Percentiles rank a stretch among this genome's conserved stretches.
These are phyloP conservation scores for Ophiodon elongatus DNA, from an alignment of 2,113 vertebrate genomes.

Conservation along the genomic window DNA sequence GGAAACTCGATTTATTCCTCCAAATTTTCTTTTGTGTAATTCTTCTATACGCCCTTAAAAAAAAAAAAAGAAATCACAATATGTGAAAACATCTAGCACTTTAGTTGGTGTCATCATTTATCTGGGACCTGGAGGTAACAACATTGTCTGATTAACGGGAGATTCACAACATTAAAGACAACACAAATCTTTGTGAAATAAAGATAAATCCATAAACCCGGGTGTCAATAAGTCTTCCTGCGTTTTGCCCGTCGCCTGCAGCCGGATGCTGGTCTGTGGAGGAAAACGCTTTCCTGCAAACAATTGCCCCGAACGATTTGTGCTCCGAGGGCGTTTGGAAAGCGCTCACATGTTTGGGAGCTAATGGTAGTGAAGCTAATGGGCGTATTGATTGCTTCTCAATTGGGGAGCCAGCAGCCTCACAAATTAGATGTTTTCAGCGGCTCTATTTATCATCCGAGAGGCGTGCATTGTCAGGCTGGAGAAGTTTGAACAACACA, in stretches of 20 bases:
- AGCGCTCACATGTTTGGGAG: conserved; percentile 56
- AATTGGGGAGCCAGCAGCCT: conserved; percentile 56
- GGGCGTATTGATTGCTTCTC: conserved; percentile 72
- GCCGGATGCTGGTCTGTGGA: conserved; percentile 26
- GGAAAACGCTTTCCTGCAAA: conserved; percentile 55
- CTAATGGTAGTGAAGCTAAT: conserved; percentile 64
- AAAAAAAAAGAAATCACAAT: no score
- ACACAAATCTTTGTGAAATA: background rate
- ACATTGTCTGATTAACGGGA: background rate
- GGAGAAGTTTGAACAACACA: conserved; percentile 50
- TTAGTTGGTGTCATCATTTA: background rate
- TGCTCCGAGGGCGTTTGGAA: conserved; percentile 62
- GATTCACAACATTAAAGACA: background rate
- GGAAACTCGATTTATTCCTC: background rate
- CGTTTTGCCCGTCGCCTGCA: conserved; percentile 11
- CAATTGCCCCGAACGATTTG: conserved; percentile 61
- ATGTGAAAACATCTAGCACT: background rate
- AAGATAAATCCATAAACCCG: no score
- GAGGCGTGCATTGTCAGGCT: conserved; percentile 27
- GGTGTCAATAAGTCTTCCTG: background rate
- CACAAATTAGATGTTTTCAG: conserved; percentile 74
- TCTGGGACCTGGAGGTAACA: background rate
- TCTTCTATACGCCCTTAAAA: background rate
- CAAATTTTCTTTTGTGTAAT: background rate
- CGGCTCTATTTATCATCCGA: conserved; percentile 64